Base-by-base conservation (phyloP, 1,140 invertebrate genomes). In the Neodiprion virginianus region DNA sequence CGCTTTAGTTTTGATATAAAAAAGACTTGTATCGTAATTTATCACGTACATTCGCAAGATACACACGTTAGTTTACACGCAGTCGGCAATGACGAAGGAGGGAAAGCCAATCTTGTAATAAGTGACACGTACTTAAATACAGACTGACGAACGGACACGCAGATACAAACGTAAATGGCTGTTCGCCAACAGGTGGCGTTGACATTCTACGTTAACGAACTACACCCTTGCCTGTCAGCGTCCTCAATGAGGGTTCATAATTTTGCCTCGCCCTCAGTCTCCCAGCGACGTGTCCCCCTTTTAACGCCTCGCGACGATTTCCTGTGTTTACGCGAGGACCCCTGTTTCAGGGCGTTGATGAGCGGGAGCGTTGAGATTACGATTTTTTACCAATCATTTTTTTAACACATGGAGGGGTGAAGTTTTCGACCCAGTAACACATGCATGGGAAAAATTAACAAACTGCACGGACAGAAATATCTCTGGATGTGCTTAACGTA, bases 231-330 rank as follows among this genome's bases (percentile, higher is more conserved):
- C 21, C 67, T 69, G 67, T 69, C 67, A 21, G 21, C 67, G 67
- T 47, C 23, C 21, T 69, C 67, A 69, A 69, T 21, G 67, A 69
- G 17, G 67, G 67, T 69, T 69, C 67, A 47, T 69, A 69, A 69
- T 23, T 23, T 69, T 69, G 23, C 40, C 40, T 23, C 67, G 7
- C 53, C 53, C 53, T 61, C 53, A 61, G n/a, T 61, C 53, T 61
- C 53, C 0, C n/a, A 17, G 11, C 53, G 8, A 61, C 53, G 53
- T 17, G 8, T 61, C 53, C n/a, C 53, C 53, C 53, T 14, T 14
- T 23, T 47, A 7, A 11, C 67, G 14, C 67, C 14, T 69, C 67
- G 67, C 17, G 2, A 65, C 17, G 21, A 69, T 14, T 69, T 21
- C 67, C 67, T 21, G 67, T 69, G 67, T 69, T 69, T 69, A 69